Conservation (phyloP, 2,888 invertebrate genomes). For the Gryllus longicercus region DNA sequence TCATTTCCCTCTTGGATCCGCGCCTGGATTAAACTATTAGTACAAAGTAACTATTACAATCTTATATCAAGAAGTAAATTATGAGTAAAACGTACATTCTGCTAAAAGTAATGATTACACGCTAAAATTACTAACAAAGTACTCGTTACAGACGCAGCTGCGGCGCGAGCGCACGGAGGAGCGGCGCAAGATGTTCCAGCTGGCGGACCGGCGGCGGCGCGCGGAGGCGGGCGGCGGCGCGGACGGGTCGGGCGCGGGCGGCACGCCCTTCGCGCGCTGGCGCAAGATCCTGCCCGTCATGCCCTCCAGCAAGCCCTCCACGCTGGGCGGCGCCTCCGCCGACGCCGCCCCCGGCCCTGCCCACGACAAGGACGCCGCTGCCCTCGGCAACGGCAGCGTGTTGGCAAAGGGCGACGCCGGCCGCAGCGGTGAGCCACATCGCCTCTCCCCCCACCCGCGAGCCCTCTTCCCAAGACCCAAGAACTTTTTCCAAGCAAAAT, state of each 20-base stretch:
- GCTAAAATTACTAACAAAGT: no score
- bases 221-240: conserved; percentile 38
- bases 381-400: conserved; percentile 26
- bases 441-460: no score
- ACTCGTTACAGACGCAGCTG: conserved; percentile 62
- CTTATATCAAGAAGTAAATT: no score
- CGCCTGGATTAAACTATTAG: no score
- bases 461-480: no score
- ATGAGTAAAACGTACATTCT: no score
- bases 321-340: conserved; percentile 18
- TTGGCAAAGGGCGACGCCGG: conserved; percentile 30
- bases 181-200: conserved; percentile 85
- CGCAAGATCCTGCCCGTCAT: conserved; percentile 63
- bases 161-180: conserved; percentile 89
- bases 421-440: conserved; percentile 30
- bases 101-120: no score
- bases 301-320: conserved; percentile 52
- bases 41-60: no score
- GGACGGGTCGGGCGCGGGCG: conserved; percentile 51
- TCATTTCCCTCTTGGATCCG: no score
- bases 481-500: no score
- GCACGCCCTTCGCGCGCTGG: conserved; percentile 63
- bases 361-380: conserved; percentile 24
- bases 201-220: conserved; percentile 64
- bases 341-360: conserved; percentile 10